These are phyloP conservation scores for Agapostemon virescens DNA, from an alignment of 2,888 invertebrate species.

Conservation along the genomic window DNA sequence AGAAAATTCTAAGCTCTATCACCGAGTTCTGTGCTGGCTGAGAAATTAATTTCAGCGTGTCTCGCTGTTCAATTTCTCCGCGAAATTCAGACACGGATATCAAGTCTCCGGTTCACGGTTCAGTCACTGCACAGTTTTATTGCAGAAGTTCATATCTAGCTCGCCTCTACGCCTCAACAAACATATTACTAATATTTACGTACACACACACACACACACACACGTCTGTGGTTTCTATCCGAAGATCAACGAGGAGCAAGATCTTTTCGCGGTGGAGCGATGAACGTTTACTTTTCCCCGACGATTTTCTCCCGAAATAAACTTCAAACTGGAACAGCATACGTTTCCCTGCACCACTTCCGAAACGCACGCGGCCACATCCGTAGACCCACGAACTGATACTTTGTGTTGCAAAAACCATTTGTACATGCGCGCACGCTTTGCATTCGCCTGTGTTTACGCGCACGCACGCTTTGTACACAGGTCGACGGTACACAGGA, in stretches of 20 bases:
- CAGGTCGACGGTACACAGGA: not conserved
- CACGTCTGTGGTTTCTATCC: not conserved
- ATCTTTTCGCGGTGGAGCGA: conserved; percentile 14
- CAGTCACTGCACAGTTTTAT: not conserved
- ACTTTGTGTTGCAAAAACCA: conserved; percentile 25
- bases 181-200: conserved; percentile 5
- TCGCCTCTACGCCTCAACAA: not conserved
- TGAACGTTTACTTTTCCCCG: not conserved
- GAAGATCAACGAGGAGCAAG: not conserved
- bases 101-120: conserved; percentile 5
- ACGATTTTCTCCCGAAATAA: conserved; percentile 22
- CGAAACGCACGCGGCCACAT: not conserved
- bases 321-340: not conserved
- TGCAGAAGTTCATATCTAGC: not conserved
- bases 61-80: not conserved
- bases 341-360: not conserved
- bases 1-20: not conserved
- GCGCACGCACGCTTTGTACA: conserved; percentile 24
- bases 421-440: conserved; percentile 8
- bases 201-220: not conserved
- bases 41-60: conserved; percentile 1
- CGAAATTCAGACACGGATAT: not conserved
- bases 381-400: not conserved
- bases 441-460: conserved; percentile 16
- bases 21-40: not conserved